Percentiles rank a stretch among this genome's conserved stretches.
phyloP scores from a whole-genome alignment of 2,888 invertebrate genomes.

The Eristalis intricaria region DNA sequence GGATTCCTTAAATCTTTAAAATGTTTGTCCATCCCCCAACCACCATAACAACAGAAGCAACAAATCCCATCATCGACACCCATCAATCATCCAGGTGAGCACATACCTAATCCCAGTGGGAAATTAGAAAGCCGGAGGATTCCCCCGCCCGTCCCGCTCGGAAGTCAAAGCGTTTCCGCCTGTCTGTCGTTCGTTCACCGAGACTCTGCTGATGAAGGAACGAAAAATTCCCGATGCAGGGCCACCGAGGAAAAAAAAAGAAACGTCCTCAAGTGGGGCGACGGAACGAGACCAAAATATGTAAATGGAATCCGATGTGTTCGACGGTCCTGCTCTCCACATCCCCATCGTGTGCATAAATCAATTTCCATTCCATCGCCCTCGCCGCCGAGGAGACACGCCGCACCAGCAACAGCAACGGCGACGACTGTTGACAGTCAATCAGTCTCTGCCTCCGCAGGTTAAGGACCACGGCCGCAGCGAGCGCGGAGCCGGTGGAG shows the following conservation, averaged over 20 bases:
- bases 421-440: constrained; percentile 66
- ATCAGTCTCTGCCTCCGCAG: constrained; percentile 56
- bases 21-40: not conserved
- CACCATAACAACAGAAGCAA: constrained; percentile 13
- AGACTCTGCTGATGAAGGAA: not conserved
- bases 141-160: not conserved
- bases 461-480: constrained; percentile 10
- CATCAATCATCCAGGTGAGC: constrained; percentile 59
- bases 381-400: not conserved
- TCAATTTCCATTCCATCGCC: constrained; percentile 66
- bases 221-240: constrained; percentile 1
- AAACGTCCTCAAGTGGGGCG: not conserved
- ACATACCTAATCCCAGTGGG: constrained; percentile 50
- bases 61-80: constrained; percentile 50
- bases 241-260: not conserved
- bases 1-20: constrained; percentile 18
- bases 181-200: constrained; percentile 24
- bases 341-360: constrained; percentile 56
- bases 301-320: constrained; percentile 48
- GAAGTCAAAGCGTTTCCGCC: not conserved
- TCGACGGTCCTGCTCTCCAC: not conserved
- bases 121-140: constrained; percentile 19
- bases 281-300: constrained; percentile 26
- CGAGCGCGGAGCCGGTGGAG: constrained; percentile 23
- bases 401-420: constrained; percentile 20